Base-by-base conservation (phyloP, 2,888 invertebrate species). In the Habroteleia sp. region DNA sequence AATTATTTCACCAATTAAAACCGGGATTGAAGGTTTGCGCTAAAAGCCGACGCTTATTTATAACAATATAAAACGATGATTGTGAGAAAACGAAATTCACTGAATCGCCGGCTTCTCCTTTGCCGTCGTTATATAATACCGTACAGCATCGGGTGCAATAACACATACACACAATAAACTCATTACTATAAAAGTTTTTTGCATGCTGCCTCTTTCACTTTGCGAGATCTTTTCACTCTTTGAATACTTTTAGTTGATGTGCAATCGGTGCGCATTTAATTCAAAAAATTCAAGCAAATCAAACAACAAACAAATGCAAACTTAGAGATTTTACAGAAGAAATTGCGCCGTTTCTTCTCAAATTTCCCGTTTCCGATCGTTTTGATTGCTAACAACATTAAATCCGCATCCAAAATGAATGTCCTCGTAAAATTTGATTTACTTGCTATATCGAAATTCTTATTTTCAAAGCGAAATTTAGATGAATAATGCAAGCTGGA, bases 21-120 rank as follows among this genome's bases (percentile, higher is more conserved):
- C 41, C 8, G 3, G 3, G 17, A 23, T 50, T 31, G 10, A 33
- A 44, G 23, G 33, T 14, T 50, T 17, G 23, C 20, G 7, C 3
- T 10, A 58, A 68, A 68, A 68, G 48, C 20, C 33, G 8, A 8
- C 29, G 41, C 17, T 56, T 68, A 56, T 56, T 68, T 56, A 68
- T 68, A 68, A 68, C 48, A 68, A 56, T 58, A 68, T 68, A 48
- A 58, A 68, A 68, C 56, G 56, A 48, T 41, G 48, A 58, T 58
- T 68, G 66, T 68, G 46, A 58, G 56, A 68, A 58, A 56, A 68
- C 27, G 20, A 42, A 68, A 41, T 56, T 48, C 66, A 31, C 66
- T 33, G 13, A 7, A 23, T 63, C 48, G 37, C 29, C 39, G 41
- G 27, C 41, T 63, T 63, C 41, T 31, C 41, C 23, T 48, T 63